Percentiles rank a stretch among this genome's conserved stretches.
phyloP scores from a whole-genome alignment of 2,797 vertebrate genomes.

The Fringilla coelebs region DNA sequence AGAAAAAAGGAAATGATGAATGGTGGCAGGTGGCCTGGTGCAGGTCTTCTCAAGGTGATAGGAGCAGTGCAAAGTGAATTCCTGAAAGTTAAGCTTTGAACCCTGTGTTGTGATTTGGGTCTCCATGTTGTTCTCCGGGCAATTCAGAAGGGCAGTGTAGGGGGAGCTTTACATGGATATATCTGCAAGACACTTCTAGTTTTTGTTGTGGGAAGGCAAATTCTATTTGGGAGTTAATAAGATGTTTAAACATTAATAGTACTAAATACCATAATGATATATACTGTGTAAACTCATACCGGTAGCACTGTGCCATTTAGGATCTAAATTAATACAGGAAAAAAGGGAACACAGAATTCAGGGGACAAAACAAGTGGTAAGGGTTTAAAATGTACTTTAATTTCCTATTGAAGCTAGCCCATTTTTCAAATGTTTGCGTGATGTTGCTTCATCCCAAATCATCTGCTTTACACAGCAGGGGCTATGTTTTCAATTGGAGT shows the following conservation, averaged over 20 bases:
- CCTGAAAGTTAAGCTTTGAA: neutral
- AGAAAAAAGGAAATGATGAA: constrained; percentile 29
- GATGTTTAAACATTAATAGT: neutral
- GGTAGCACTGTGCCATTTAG: neutral
- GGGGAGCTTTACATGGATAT: neutral
- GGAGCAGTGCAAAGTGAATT: neutral
- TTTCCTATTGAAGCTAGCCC: neutral
- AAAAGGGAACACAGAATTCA: neutral
- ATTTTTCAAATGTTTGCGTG: neutral
- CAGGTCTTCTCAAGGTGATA: constrained; percentile 4
- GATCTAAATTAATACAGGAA: neutral
- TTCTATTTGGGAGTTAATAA: neutral
- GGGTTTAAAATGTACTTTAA: neutral
- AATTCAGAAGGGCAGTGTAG: neutral
- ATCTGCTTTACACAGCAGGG: neutral
- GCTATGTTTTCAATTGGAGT: neutral
- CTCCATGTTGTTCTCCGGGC: neutral
- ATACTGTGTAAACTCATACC: neutral
- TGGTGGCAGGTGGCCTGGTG: neutral
- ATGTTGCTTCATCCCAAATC: neutral
- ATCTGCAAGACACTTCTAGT: neutral
- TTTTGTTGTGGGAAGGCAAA: neutral
- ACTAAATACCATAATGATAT: neutral
- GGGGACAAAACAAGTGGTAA: neutral
- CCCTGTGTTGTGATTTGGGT: neutral